A percentile compares a stretch with the other conserved stretches of the same genome.
These are phyloP conservation scores for Plectus sambesii DNA, from an alignment of 1,140 invertebrate genomes.

Conservation along the genomic window DNA sequence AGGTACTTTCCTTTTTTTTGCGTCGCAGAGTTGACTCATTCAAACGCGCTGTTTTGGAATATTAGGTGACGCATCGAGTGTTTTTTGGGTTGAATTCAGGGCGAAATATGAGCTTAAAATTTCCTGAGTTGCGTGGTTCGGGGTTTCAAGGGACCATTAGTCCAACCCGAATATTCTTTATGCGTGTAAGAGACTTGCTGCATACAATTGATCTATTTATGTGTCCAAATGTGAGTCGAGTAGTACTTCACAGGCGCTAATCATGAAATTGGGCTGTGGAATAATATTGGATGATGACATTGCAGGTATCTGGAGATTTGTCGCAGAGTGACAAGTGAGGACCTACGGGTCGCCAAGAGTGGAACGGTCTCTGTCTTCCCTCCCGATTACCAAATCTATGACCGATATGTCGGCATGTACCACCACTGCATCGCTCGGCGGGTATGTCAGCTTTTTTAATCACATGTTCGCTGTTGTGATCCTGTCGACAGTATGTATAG, in stretches of 20 bases:
- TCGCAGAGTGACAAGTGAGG: conserved; percentile 26
- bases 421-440: conserved; percentile 72
- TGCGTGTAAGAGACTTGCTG: no score
- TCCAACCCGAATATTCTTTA: no score
- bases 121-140: no score
- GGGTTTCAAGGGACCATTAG: no score
- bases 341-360: conserved; percentile 51
- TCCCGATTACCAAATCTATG: conserved; percentile 81
- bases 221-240: no score
- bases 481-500: no score
- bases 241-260: no score
- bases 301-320: conserved; percentile 42
- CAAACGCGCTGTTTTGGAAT: no score
- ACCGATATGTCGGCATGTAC: conserved; percentile 82
- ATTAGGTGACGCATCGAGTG: conserved; percentile 54
- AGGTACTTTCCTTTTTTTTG: conserved; percentile 16
- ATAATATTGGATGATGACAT: no score
- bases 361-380: conserved; percentile 87
- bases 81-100: conserved; percentile 52
- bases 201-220: no score
- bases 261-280: no score
- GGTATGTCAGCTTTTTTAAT: conserved; percentile 52
- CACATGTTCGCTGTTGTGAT: conserved; percentile 7
- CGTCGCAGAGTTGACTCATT: conserved; percentile 76
- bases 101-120: no score